Conservation (phyloP, 1,140 invertebrate species). For the Drosophila littoralis region DNA sequence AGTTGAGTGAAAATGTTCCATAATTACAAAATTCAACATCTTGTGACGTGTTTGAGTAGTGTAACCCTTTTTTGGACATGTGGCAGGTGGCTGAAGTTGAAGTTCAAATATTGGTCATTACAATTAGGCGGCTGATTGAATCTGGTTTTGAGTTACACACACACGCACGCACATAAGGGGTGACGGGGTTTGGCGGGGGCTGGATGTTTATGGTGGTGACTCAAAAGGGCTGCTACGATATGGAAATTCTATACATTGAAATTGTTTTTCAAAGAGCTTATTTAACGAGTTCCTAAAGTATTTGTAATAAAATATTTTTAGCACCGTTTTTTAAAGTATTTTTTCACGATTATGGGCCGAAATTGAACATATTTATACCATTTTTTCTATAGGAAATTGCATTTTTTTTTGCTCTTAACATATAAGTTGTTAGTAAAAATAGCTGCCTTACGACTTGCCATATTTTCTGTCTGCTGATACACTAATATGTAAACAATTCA, state of each 20-base stretch:
- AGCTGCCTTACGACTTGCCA: no score
- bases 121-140: constrained; percentile 62
- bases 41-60: constrained; percentile 27
- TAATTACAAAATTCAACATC: constrained; percentile 60
- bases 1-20: constrained; percentile 51
- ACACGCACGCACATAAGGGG: constrained; percentile 5
- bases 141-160: constrained; percentile 57
- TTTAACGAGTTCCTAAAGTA: no score
- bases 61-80: constrained; percentile 45
- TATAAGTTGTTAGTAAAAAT: no score
- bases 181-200: constrained; percentile 10
- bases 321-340: no score
- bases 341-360: no score
- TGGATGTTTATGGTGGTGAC: background rate
- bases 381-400: no score
- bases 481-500: no score
- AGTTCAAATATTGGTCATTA: constrained; percentile 76
- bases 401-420: no score
- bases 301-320: no score
- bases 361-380: no score
- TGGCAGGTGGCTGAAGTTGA: constrained; percentile 33
- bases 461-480: no score
- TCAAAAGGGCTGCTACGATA: background rate
- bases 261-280: background rate
- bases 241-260: background rate